Base-by-base conservation (phyloP, 2,888 invertebrate species). In the Schrankia costaestrigalis region DNA sequence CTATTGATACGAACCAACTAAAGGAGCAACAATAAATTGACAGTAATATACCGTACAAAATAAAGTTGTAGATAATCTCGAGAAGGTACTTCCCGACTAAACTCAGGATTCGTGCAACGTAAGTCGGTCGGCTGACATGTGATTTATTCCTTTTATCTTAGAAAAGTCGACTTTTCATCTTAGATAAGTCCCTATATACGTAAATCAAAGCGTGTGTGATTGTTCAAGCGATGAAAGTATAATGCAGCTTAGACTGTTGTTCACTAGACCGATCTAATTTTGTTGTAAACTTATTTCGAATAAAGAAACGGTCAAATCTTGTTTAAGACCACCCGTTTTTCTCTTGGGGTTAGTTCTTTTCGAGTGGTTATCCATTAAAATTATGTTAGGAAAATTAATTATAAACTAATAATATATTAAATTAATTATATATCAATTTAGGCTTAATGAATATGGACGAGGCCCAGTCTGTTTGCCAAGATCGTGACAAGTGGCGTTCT, bases 91-190 rank as follows among this genome's bases (percentile, higher is more conserved):
- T 52, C 41, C 48, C 50, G 35, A 41, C 43, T 35, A 50, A 43
- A 52, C 53, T 55, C 49, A 41, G 49, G 47, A 47, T 46, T 57
- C 59, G 61, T 68, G 64, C 71, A 66, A 63, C 73, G 78, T 77
- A 79, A 77, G 80, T 70, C 75, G 67, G 69, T 73, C 66, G 71
- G 54, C 68, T 77, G 81, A 80, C 78, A 72, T 68, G 75, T 78
- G 81, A 83, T 83, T 82, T 81, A 82, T 84, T 77, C 74, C 73
- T 75, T 78, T 82, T 78, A 81, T 82, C 79, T 79, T 58, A 56
- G 69, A 69, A 59, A 60, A 67, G 68, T 62, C 63, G 67, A 71
- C 72, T 77, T 79, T 80, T 73, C 68, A 76, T 74, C 73, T 67
- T 46, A 66, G 71, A 79, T 78, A 79, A 76, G 68, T 58, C 53